phyloP scores from a whole-genome alignment of 1,140 invertebrate genomes.

The Drosophila suzukii region DNA sequence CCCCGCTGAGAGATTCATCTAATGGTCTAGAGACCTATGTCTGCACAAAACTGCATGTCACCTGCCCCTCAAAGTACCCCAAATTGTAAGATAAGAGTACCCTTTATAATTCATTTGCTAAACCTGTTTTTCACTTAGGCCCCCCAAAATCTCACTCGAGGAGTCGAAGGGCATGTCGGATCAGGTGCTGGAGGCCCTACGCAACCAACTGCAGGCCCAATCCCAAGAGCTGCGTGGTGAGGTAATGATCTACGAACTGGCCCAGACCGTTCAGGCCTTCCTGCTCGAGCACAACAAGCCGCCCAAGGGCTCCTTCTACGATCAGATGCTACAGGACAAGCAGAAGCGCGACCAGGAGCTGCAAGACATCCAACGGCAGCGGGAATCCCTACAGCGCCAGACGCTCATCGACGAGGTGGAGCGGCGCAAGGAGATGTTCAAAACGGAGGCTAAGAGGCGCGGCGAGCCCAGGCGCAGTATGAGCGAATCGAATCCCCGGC shows the following conservation, averaged over 20 bases:
- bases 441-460: conserved; percentile 71
- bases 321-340: conserved; percentile 91
- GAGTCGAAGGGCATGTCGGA: conserved; percentile 88
- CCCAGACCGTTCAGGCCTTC: conserved; percentile 88
- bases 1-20: conserved; percentile 88
- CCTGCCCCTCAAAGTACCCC: conserved; percentile 89
- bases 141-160: conserved; percentile 76
- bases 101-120: background rate
- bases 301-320: conserved; percentile 91
- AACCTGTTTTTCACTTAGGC: conserved; percentile 18
- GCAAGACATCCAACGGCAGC: conserved; percentile 86
- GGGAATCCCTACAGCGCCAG: conserved; percentile 84
- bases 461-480: conserved; percentile 76
- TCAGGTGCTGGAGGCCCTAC: conserved; percentile 86
- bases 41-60: conserved; percentile 89
- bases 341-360: conserved; percentile 87
- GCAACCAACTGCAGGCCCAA: conserved; percentile 86
- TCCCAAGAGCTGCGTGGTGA: conserved; percentile 87
- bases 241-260: conserved; percentile 92
- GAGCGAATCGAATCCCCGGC: conserved; percentile 77
- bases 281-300: conserved; percentile 90
- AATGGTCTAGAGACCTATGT: conserved; percentile 87
- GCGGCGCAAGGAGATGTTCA: conserved; percentile 81
- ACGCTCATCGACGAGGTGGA: conserved; percentile 79
- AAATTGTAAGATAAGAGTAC: conserved; percentile 86